Evolutionary conservation across 1,140 invertebrate genomes (phyloP), one percentile per base, ranked within the genome.

Genomic region (Gryon sp.): DNA sequence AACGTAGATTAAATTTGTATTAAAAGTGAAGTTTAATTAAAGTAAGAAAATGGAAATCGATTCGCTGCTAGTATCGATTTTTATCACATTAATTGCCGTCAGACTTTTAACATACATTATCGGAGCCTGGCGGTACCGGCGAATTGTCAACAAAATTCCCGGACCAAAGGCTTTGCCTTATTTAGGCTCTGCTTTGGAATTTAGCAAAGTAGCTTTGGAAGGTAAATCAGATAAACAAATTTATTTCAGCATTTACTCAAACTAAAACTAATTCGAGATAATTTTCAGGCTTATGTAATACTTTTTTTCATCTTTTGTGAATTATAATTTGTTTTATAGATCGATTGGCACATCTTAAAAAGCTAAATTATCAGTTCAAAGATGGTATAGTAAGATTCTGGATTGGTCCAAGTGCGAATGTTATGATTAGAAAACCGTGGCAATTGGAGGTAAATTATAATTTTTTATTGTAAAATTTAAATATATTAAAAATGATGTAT

Each of bases 401-500:
- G 82, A 0, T 83, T 3, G 82, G 78, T 0, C 32, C 20, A 6
- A 5, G 22, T 2, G 69, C 75, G 3, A 15, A 28, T 0, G 57
- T 84, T 9, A 76, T 83, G 30, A 18, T 85, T 19, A 75, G 57
- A 8, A 82, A 84, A 57, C 85, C 85, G 9, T 50, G 72, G 16
- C 76, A 82, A 38, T 53, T 85, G 20, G 76, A 85, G 72, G 83
- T 84, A 81, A n/a, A n/a, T n/a, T n/a, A n/a, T n/a, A n/a, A n/a
- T n/a, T n/a, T n/a, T n/a, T n/a, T n/a, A n/a, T n/a, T n/a, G n/a
- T n/a, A n/a, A n/a, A n/a, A n/a, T n/a, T n/a, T n/a, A n/a, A n/a
- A n/a, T n/a, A n/a, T n/a, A n/a, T n/a, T n/a, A n/a, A n/a, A n/a
- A n/a, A n/a, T n/a, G n/a, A n/a, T n/a, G n/a, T n/a, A n/a, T n/a